phyloP scores from a whole-genome alignment of 2,797 vertebrate genomes.

The Danio kyathit region DNA sequence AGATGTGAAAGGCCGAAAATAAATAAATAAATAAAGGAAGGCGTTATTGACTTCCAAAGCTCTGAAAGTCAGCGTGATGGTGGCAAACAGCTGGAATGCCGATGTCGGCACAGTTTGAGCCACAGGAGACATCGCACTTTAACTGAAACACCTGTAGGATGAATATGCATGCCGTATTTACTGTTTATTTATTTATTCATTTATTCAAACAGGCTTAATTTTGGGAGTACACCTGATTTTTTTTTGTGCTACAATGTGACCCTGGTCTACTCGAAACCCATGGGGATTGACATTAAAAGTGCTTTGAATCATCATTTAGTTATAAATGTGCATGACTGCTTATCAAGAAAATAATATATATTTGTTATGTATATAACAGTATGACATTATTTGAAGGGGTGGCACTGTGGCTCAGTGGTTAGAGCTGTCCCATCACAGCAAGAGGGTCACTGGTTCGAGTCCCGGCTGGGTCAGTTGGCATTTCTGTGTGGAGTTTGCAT shows the following conservation, averaged over 20 bases:
- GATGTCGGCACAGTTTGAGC: conserved; percentile 8
- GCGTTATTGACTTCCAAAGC: conserved; percentile 54
- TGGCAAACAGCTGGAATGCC: conserved; percentile 29
- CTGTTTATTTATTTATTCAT: not conserved
- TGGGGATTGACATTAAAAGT: not conserved
- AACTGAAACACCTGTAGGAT: conserved; percentile 33
- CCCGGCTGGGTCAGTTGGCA: too few species aligned
- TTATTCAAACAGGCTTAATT: not conserved
- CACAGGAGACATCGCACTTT: not conserved
- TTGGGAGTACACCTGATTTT: not conserved
- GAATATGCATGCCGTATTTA: not conserved
- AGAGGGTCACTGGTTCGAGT: too few species aligned
- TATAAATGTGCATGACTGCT: not conserved
- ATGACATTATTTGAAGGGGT: too few species aligned
- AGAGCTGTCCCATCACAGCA: too few species aligned
- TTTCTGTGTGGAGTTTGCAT: too few species aligned
- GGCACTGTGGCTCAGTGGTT: too few species aligned
- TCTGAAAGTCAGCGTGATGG: conserved; percentile 47
- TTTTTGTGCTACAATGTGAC: not conserved
- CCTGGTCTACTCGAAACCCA: not conserved
- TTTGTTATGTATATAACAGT: too few species aligned
- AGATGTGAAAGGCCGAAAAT: conserved; percentile 49
- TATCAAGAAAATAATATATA: not conserved
- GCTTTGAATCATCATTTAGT: conserved; percentile 8
- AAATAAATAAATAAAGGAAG: conserved; percentile 34